phyloP scores from a whole-genome alignment of 2,113 vertebrate species.

The Notothenia rossii region DNA sequence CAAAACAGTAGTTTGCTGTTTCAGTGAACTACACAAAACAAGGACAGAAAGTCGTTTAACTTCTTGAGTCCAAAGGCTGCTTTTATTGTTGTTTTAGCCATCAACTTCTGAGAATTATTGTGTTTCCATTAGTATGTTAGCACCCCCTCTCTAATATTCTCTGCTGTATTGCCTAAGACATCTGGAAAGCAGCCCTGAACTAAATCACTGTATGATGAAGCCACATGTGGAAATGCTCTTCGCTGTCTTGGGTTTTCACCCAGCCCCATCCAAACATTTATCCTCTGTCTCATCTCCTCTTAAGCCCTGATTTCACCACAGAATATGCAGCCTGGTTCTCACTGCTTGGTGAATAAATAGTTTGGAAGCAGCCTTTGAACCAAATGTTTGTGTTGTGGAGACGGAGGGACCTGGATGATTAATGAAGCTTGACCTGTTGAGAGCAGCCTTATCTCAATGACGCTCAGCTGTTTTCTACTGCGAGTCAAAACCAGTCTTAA shows the following conservation, averaged over 20 bases:
- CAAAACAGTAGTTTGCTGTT: too few relatives aligned
- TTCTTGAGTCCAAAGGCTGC: too few relatives aligned
- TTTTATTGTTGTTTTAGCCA: too few relatives aligned
- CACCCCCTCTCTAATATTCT: not conserved
- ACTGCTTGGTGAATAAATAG: not conserved
- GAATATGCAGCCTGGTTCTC: not conserved
- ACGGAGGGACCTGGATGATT: not conserved
- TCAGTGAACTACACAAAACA: too few relatives aligned
- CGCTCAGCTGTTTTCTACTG: conserved; percentile 16
- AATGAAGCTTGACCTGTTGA: conserved; percentile 18
- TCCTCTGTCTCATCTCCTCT: conserved; percentile 30
- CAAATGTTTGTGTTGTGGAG: conserved; percentile 21
- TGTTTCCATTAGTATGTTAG: not conserved
- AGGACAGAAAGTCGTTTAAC: too few relatives aligned
- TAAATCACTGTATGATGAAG: conserved; percentile 32
- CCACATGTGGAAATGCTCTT: conserved; percentile 66
- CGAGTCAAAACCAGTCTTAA: conserved; percentile 12
- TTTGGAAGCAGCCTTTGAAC: conserved; percentile 3
- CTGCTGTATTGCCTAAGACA: conserved; percentile 27
- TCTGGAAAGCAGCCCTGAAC: conserved; percentile 40
- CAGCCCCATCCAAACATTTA: conserved; percentile 61
- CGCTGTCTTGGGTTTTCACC: conserved; percentile 41
- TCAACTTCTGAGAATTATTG: too few relatives aligned
- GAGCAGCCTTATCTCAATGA: not conserved
- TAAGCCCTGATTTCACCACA: conserved; percentile 1